phyloP scores from a whole-genome alignment of 1,140 invertebrate genomes.

The Thalassaphorura encarpata region DNA sequence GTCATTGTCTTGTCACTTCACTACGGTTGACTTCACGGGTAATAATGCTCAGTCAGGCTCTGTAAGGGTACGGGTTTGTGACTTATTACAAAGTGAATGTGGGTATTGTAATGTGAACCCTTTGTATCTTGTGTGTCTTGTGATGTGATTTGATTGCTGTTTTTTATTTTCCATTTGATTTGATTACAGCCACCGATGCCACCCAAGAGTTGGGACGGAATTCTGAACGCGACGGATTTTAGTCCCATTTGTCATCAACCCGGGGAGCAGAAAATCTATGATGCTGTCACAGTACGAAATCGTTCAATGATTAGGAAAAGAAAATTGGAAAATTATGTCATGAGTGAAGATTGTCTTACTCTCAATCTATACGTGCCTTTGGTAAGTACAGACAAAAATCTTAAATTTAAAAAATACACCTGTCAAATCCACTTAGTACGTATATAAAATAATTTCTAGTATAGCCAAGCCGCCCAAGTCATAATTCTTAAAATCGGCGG shows the following conservation, averaged over 20 bases:
- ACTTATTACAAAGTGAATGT: no score
- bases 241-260: conserved; percentile 36
- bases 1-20: no score
- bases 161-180: background rate
- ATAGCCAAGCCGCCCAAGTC: no score
- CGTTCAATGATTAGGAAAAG: conserved; percentile 23
- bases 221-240: conserved; percentile 34
- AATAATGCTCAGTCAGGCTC: no score
- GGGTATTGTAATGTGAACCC: no score
- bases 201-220: conserved; percentile 25
- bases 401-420: no score
- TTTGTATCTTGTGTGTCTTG: background rate
- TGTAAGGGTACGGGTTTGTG: no score
- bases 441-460: no score
- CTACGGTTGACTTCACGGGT: no score
- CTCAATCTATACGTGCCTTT: conserved; percentile 29
- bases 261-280: conserved; percentile 35
- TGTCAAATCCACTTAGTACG: no score
- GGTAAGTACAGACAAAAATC: no score
- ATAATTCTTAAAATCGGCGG: no score
- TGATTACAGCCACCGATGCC: conserved; percentile 33
- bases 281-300: conserved; percentile 26
- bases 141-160: background rate
- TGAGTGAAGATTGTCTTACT: conserved; percentile 37
- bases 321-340: conserved; percentile 33